phyloP scores from a whole-genome alignment of 2,888 invertebrate genomes.

The Calameuta idolon region DNA sequence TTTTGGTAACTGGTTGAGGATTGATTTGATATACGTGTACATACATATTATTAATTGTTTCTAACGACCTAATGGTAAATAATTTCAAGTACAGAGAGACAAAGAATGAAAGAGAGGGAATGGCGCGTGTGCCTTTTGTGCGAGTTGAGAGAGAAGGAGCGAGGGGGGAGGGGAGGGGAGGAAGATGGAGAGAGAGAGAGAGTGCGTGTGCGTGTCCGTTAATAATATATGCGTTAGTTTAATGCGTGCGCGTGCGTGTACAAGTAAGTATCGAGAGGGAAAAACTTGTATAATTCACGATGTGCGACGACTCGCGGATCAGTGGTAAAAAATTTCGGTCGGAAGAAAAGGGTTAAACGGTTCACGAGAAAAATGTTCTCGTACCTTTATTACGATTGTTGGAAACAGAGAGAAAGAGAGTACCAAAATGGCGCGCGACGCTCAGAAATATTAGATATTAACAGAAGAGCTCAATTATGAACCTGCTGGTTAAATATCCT shows the following conservation, averaged over 20 bases:
- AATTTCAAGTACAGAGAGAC: constrained; percentile 30
- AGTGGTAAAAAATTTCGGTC: neutral
- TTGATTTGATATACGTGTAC: constrained; percentile 54
- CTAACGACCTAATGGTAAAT: constrained; percentile 58
- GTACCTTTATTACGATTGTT: neutral
- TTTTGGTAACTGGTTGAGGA: constrained; percentile 58
- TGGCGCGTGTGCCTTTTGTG: constrained; percentile 15
- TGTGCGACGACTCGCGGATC: neutral
- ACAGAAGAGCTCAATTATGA: constrained; percentile 8
- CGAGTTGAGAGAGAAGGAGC: constrained; percentile 13
- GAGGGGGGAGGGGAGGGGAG: constrained; percentile 2
- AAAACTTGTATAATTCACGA: neutral
- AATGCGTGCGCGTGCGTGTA: neutral
- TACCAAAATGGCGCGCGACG: constrained; percentile 32
- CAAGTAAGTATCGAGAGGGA: neutral
- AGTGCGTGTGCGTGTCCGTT: constrained; percentile 9
- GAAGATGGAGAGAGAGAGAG: neutral
- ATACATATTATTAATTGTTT: constrained; percentile 53
- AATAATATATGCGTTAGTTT: neutral
- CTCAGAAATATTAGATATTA: constrained; percentile 37
- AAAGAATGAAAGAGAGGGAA: constrained; percentile 24
- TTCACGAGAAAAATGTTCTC: neutral
- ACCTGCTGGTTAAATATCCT: neutral
- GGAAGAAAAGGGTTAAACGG: neutral
- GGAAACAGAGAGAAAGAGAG: constrained; percentile 17